Evolutionary conservation across 2,113 vertebrate genomes (phyloP), one percentile per base, ranked within the genome.

Genomic region (Acanthisitta chloris): DNA sequence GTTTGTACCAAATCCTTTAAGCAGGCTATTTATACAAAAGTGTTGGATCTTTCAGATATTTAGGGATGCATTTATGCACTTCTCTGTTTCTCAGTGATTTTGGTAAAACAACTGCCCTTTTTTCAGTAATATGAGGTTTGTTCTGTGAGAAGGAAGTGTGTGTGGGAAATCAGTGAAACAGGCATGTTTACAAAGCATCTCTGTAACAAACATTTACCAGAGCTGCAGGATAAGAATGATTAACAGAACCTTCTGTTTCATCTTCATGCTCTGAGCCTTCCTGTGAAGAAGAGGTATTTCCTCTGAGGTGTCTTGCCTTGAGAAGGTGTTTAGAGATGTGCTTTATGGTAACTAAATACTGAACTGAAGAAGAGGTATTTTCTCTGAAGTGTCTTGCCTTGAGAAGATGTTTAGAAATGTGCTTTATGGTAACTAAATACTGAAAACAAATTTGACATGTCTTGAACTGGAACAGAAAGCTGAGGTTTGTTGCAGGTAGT

Each of bases 71-170:
- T 14, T 64, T 31, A 34, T 0, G 0, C 18, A n/a, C 18, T 58
- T 3, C 25, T 42, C 33, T 71, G 34, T 36, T 82, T 88, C 49
- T 78, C 8, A 31, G 0, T 0, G 1, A 1, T 43, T 2, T 4
- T 13, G 85, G 18, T 24, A 43, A 40, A 46, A 8, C 36, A 57
- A 7, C 24, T 69, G 81, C 25, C 20, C 4, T 24, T 61, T 61
- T 59, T 43, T 42, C 58, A 58, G 6, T 70, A 67, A 29, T n/a
- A 12, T 15, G 7, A 36, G 9, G 2, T 66, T 87, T 79, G 14
- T 54, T 78, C 20, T 43, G 12, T 55, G 43, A 3, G 12, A 52
- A 40, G 51, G n/a, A 76, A 20, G 4, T 10, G 3, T 16, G 7
- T 25, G 25, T 17, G 49, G 24, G 33, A 55, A 69, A 67, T 69